These are phyloP conservation scores for Tethea ocularis DNA, from an alignment of 2,888 invertebrate species.

Conservation along the genomic window DNA sequence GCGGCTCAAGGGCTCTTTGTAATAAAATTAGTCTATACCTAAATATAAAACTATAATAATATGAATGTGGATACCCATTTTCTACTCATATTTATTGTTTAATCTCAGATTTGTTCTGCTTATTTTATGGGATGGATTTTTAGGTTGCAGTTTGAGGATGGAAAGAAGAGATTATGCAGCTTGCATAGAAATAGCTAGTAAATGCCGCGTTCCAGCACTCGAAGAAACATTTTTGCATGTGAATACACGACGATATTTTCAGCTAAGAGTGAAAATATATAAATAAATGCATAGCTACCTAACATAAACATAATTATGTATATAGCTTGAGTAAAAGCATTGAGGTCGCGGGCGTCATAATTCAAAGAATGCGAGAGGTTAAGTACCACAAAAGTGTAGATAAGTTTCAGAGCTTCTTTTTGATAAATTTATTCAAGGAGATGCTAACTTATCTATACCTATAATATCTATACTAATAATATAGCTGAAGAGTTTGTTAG, in stretches of 20 bases:
- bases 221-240: conserved; percentile 13
- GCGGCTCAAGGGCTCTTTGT: no score
- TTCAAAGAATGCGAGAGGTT: not conserved
- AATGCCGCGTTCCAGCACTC: not conserved
- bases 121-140: not conserved
- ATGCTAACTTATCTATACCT: not conserved
- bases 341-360: not conserved
- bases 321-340: not conserved
- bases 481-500: no score
- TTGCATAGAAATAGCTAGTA: not conserved
- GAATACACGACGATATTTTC: not conserved
- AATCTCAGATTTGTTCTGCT: not conserved
- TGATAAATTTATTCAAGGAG: not conserved
- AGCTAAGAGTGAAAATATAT: not conserved
- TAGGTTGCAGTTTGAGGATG: not conserved
- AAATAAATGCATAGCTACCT: not conserved
- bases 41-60: no score
- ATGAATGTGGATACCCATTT: not conserved
- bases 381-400: no score
- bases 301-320: not conserved
- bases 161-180: not conserved
- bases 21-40: no score
- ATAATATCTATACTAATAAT: no score
- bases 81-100: not conserved
- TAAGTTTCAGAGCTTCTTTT: not conserved